phyloP scores from a whole-genome alignment of 2,113 vertebrate species.

The Hylia prasina region DNA sequence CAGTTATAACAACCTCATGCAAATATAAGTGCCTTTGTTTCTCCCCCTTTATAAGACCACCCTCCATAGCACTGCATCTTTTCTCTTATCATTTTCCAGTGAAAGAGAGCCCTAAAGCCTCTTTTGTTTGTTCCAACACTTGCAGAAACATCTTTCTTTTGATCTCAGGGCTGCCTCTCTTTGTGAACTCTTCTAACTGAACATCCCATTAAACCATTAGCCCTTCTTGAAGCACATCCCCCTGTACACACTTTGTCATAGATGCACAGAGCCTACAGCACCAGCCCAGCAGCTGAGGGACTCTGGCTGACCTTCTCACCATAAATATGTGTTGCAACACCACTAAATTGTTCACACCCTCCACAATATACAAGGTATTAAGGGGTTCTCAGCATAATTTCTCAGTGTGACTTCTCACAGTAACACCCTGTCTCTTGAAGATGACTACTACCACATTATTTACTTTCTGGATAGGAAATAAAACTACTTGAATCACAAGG shows the following conservation, averaged over 20 bases:
- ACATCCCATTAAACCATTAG: neutral
- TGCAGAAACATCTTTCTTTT: neutral
- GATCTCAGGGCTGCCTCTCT: neutral
- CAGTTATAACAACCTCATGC: neutral
- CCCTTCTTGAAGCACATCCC: neutral
- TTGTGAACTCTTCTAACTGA: neutral
- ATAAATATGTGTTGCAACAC: neutral
- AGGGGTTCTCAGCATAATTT: neutral
- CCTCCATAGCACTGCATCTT: neutral
- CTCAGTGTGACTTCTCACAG: neutral
- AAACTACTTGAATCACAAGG: neutral
- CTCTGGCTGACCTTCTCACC: neutral
- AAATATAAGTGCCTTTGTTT: neutral
- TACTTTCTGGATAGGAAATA: neutral
- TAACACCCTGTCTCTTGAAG: neutral
- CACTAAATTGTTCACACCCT: neutral
- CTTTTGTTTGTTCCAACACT: neutral
- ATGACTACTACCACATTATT: neutral
- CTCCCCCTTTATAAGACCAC: neutral
- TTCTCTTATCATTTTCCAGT: neutral
- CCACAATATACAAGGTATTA: neutral
- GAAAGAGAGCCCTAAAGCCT: neutral
- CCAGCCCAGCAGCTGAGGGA: neutral
- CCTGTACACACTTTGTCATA: neutral
- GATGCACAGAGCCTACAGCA: neutral